These are phyloP conservation scores for Macrobrachium nipponense DNA, from an alignment of 1,140 invertebrate genomes.

Conservation along the genomic window DNA sequence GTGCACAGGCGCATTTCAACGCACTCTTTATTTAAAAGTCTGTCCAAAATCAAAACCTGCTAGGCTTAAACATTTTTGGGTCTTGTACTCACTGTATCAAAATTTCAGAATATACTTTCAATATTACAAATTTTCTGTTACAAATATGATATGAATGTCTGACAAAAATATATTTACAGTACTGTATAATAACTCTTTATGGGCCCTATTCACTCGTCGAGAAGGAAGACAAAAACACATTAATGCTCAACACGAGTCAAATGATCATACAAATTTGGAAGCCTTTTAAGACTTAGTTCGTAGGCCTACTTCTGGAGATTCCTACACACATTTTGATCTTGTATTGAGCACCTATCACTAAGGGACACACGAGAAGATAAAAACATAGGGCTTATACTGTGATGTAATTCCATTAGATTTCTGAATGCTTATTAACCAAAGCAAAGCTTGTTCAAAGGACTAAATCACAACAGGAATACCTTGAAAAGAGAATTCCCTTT, in stretches of 20 bases:
- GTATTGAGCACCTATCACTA: conserved; percentile 26
- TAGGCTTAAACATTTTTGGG: neutral
- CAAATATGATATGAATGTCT: conserved; percentile 1
- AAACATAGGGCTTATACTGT: too few species aligned
- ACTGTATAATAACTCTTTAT: neutral
- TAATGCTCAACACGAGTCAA: conserved; percentile 28
- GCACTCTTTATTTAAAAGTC: too few species aligned
- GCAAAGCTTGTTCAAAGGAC: too few species aligned
- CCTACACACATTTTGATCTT: conserved; percentile 35
- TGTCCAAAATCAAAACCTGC: too few species aligned
- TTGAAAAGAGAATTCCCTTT: too few species aligned
- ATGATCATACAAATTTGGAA: neutral
- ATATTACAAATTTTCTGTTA: neutral
- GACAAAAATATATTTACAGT: conserved; percentile 7
- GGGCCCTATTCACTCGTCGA: conserved; percentile 35
- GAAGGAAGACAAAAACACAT: conserved; percentile 46
- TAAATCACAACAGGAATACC: too few species aligned
- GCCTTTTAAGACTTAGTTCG: neutral
- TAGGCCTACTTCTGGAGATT: conserved; percentile 4
- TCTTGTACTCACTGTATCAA: conserved; percentile 1
- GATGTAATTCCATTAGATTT: too few species aligned
- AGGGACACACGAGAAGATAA: too few species aligned
- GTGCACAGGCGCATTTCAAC: too few species aligned
- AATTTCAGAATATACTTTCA: neutral
- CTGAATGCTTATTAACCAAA: too few species aligned